Evolutionary conservation across 2,797 vertebrate species (phyloP).

Genomic region (Distichodus sexfasciatus): DNA sequence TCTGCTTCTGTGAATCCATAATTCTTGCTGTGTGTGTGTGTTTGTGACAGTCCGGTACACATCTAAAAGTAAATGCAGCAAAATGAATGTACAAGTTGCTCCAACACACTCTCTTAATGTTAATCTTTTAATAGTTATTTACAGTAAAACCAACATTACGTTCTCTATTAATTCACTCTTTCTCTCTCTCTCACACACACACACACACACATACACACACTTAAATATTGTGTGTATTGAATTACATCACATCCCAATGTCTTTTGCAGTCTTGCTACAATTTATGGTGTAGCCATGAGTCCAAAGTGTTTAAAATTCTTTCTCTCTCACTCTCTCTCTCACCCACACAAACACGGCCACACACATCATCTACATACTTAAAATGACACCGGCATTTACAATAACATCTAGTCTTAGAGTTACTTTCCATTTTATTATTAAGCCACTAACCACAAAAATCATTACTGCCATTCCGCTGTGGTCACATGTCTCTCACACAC

Average conservation of each 20-base stretch:
- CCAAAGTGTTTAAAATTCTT: background rate
- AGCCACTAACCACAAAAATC: constrained; percentile 12
- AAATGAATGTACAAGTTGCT: constrained; percentile 8
- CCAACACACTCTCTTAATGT: background rate
- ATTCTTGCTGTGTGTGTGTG: background rate
- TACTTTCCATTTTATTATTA: constrained; percentile 24
- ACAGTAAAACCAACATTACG: constrained; percentile 3
- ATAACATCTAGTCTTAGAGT: background rate
- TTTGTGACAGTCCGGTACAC: background rate
- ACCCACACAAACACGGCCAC: background rate
- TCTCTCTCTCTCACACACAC: background rate
- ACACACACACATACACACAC: too few relatives aligned
- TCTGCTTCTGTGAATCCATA: background rate
- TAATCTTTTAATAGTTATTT: constrained; percentile 1
- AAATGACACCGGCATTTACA: too few relatives aligned
- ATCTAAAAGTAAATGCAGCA: constrained; percentile 5
- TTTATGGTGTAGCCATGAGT: background rate
- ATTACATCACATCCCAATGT: background rate
- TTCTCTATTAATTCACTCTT: background rate
- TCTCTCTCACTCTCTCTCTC: background rate
- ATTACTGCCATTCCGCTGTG: constrained; percentile 18
- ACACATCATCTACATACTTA: too few relatives aligned
- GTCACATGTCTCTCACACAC: background rate
- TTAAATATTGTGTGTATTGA: constrained; percentile 1
- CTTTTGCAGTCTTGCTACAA: background rate